Conservation (phyloP, 2,797 vertebrate species). For the Apogon hyalosoma region DNA sequence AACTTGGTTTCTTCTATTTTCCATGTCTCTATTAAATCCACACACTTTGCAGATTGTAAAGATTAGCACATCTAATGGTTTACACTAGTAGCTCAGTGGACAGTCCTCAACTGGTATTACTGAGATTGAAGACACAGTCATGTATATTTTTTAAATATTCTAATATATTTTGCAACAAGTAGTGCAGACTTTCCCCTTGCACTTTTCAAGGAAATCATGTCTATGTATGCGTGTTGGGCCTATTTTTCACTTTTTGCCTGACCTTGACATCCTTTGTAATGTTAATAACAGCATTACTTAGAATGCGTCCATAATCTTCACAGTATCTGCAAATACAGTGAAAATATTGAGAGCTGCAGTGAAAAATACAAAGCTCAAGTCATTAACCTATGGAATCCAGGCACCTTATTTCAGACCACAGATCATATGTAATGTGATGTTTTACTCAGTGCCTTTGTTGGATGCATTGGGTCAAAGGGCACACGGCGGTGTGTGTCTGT, state of each 20-base stretch:
- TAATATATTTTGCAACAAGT: neutral
- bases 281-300: neutral
- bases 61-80: slow-evolving; percentile 6
- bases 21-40: neutral
- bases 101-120: neutral
- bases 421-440: accelerated
- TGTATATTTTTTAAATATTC: neutral
- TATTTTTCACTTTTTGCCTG: slow-evolving; percentile 1
- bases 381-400: neutral
- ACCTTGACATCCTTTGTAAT: neutral
- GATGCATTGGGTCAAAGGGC: slow-evolving; percentile 38
- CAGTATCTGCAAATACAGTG: neutral
- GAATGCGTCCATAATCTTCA: neutral
- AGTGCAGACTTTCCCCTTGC: too few species aligned
- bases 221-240: neutral
- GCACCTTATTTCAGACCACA: neutral
- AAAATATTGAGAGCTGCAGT: too few species aligned
- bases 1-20: too few species aligned
- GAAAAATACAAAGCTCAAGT: neutral
- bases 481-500: slow-evolving; percentile 23
- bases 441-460: slow-evolving; percentile 15
- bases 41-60: slow-evolving; percentile 1
- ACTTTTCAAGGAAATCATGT: neutral
- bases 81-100: neutral
- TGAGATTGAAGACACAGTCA: neutral